Base-by-base conservation (phyloP, 2,113 vertebrate species). In the Fregata magnificens region DNA sequence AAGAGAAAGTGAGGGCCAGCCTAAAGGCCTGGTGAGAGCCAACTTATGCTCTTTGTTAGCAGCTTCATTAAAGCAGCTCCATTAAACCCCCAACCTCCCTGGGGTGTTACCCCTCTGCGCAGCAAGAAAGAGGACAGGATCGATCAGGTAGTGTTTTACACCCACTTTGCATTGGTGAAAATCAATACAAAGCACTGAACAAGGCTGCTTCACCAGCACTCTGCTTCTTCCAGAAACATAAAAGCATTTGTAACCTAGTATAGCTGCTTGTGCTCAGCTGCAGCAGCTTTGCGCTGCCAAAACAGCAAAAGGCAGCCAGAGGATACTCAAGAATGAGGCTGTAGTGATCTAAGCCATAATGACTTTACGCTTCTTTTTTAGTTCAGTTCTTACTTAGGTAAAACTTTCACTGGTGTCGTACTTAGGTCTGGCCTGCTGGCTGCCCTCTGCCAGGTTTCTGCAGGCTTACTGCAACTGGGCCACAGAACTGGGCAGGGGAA, bases 321-420 rank as follows among this genome's bases (percentile, higher is more conserved):
- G 82, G 82, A 80, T 88, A 86, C 66, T 88, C 71, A 88, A 92
- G 86, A 92, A 96, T 52, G 36, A 93, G 40, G 76, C 34, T 69
- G 76, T 67, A 50, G 53, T 92, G 88, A 93, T 69, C 53, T 90
- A 80, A 97, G 88, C 72, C 53, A 7, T 79, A 93, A 96, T 73
- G 93, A 86, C 94, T 95, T 91, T 80, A 92, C 58, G 80, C 56
- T 81, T 69, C 72, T 96, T 95, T 70, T 89, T 82, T 62, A 87
- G 76, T 77, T 92, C 83, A 42, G 71, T 58, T 62, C 93, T 86
- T 74, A 58, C 74, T 96, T 78, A 86, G 76, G 63, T 40, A 79
- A 82, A 91, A 74, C 45, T 91, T 86, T 38, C 25, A 55, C 55
- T 50, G 32, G 63, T 77, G 63, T 67, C 67, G 50, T 62, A 47